Conservation (phyloP, 2,888 invertebrate species). For the Neocrepidodera transversa region DNA sequence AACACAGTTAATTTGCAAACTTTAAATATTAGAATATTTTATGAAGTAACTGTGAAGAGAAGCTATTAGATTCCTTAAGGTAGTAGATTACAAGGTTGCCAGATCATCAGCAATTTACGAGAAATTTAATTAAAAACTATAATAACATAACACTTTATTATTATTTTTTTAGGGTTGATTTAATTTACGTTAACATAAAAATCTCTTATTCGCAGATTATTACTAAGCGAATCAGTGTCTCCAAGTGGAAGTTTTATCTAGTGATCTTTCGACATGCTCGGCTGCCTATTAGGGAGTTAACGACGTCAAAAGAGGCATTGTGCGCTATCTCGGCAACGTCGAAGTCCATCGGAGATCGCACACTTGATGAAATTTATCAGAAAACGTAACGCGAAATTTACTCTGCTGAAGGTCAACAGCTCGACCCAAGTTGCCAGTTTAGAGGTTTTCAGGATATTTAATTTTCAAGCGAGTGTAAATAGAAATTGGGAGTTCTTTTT, state of each 20-base stretch:
- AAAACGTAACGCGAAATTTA: slow-evolving; percentile 15
- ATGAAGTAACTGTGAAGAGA: too few species aligned
- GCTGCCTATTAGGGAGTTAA: slow-evolving; percentile 38
- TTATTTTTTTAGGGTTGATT: too few species aligned
- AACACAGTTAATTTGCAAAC: too few species aligned
- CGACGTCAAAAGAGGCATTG: slow-evolving; percentile 36
- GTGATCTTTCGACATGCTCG: slow-evolving; percentile 34
- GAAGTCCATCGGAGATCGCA: slow-evolving; percentile 22
- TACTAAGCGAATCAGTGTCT: not conserved
- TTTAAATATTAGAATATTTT: too few species aligned
- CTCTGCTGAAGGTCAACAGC: slow-evolving; percentile 9
- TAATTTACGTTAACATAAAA: too few species aligned
- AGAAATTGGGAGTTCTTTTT: not conserved
- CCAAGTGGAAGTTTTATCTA: slow-evolving; percentile 24
- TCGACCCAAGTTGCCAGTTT: slow-evolving; percentile 15
- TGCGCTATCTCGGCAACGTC: slow-evolving; percentile 32
- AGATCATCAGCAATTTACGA: too few species aligned
- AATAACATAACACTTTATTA: too few species aligned
- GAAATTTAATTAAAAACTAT: too few species aligned
- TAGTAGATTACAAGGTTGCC: too few species aligned
- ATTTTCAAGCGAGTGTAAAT: not conserved
- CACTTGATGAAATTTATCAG: slow-evolving; percentile 21
- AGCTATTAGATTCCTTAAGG: too few species aligned
- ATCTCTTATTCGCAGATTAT: too few species aligned
- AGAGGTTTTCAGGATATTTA: not conserved